phyloP scores from a whole-genome alignment of 2,888 invertebrate species.

The Trachelus stipa region DNA sequence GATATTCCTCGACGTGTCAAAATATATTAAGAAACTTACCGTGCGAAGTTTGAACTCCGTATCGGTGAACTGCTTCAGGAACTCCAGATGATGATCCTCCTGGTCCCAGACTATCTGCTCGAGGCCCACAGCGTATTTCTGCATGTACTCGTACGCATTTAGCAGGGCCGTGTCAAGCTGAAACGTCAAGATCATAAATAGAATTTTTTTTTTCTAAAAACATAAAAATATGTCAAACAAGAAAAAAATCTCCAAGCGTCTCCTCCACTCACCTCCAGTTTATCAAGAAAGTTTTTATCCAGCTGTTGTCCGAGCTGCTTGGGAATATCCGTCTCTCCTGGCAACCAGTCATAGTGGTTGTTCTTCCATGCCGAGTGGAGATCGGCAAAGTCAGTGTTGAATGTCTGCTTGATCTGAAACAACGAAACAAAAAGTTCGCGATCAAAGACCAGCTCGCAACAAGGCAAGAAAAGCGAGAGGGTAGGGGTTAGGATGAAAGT shows the following conservation, averaged over 20 bases:
- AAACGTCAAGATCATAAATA: constrained; percentile 32
- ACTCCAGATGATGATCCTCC: constrained; percentile 68
- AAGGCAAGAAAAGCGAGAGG: not conserved
- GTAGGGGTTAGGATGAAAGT: not conserved
- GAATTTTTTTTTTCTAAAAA: constrained; percentile 1
- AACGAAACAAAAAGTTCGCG: constrained; percentile 37
- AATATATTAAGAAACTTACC: constrained; percentile 55
- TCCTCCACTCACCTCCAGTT: constrained; percentile 65
- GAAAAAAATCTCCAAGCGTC: not conserved
- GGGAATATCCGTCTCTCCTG: constrained; percentile 65
- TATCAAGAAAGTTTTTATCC: constrained; percentile 62
- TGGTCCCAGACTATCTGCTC: constrained; percentile 75
- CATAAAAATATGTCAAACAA: not conserved
- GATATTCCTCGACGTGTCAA: constrained; percentile 20
- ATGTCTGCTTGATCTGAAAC: constrained; percentile 68
- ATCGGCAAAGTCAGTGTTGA: constrained; percentile 63
- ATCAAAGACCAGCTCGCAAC: not conserved
- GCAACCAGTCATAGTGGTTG: constrained; percentile 69
- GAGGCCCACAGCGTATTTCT: constrained; percentile 78
- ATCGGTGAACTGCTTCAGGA: constrained; percentile 70
- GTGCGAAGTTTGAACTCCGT: constrained; percentile 73
- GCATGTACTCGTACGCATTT: constrained; percentile 75
- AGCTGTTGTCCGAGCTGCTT: constrained; percentile 67
- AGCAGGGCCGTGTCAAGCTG: constrained; percentile 70
- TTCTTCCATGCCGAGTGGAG: constrained; percentile 66